Percentiles rank a stretch among this genome's conserved stretches.
Conservation (phyloP, 2,888 invertebrate genomes). For the Lissonota sp. region DNA sequence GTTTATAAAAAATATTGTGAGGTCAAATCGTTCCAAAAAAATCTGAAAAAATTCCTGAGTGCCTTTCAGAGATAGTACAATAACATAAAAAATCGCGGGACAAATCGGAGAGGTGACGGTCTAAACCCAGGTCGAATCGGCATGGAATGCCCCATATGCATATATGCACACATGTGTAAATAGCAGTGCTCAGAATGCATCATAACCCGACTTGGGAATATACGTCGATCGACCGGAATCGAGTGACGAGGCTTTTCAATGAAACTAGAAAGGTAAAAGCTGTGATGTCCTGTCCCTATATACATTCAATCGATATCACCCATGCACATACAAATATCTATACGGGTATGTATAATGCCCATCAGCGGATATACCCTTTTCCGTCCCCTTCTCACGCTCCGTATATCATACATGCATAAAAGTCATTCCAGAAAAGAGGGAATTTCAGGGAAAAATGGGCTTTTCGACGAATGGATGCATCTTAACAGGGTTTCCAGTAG, state of each 20-base stretch:
- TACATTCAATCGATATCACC: slow-evolving; percentile 59
- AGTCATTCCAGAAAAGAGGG: no score
- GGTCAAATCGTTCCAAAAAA: no score
- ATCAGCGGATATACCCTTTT: slow-evolving; percentile 60
- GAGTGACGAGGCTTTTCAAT: slow-evolving; percentile 64
- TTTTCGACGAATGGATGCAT: no score
- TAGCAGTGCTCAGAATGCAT: slow-evolving; percentile 28
- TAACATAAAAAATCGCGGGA: no score
- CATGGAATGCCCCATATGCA: background rate
- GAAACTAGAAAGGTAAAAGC: slow-evolving; percentile 65
- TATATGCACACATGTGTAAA: slow-evolving; percentile 18
- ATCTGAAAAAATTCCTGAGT: no score
- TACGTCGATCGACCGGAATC: slow-evolving; percentile 50
- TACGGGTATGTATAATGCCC: slow-evolving; percentile 9
- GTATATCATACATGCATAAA: slow-evolving; percentile 25
- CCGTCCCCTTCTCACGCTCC: slow-evolving; percentile 10
- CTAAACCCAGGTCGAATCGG: no score
- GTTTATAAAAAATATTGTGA: no score
- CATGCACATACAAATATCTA: background rate
- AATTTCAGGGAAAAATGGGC: no score
- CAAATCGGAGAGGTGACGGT: no score
- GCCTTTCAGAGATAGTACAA: no score
- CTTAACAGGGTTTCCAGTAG: no score
- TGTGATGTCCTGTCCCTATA: slow-evolving; percentile 45
- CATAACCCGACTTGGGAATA: slow-evolving; percentile 41